phyloP scores from a whole-genome alignment of 64 coral and sea anemone species.

The Dendrophyllia cribrosa region DNA sequence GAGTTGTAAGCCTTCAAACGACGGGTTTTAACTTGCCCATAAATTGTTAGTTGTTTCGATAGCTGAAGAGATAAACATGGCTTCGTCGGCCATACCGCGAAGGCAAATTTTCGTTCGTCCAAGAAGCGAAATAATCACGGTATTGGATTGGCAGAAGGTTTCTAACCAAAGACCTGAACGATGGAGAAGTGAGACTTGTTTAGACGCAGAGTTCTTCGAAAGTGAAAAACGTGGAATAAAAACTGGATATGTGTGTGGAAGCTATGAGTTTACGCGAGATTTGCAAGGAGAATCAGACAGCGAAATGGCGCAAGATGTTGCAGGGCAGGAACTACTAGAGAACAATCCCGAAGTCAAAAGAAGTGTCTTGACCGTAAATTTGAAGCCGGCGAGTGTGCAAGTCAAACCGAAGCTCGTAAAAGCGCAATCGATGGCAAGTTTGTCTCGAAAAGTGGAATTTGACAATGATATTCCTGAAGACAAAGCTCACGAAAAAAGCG shows the following conservation, averaged over 20 bases:
- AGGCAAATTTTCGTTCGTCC: constrained; percentile 44
- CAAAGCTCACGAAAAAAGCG: neutral
- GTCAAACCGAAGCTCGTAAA: constrained; percentile 2
- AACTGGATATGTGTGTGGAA: constrained; percentile 24
- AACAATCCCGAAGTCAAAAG: neutral
- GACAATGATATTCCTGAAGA: too few species aligned
- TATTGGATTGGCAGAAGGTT: constrained; percentile 29
- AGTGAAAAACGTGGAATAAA: neutral
- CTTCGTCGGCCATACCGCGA: neutral
- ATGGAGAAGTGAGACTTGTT: constrained; percentile 28
- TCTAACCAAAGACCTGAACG: neutral
- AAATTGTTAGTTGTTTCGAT: neutral
- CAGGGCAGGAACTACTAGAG: neutral
- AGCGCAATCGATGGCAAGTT: constrained; percentile 1
- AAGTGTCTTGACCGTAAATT: neutral
- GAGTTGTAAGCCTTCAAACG: neutral
- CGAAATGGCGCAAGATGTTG: neutral
- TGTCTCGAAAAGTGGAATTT: neutral
- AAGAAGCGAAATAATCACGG: constrained; percentile 11
- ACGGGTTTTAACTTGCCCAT: neutral
- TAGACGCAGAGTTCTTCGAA: constrained; percentile 15
- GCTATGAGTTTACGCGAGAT: constrained; percentile 18
- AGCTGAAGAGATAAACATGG: neutral
- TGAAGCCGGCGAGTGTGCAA: neutral
- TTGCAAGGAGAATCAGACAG: neutral